Base-by-base conservation (phyloP, 2,888 invertebrate genomes). In the Oscheius sp. region DNA sequence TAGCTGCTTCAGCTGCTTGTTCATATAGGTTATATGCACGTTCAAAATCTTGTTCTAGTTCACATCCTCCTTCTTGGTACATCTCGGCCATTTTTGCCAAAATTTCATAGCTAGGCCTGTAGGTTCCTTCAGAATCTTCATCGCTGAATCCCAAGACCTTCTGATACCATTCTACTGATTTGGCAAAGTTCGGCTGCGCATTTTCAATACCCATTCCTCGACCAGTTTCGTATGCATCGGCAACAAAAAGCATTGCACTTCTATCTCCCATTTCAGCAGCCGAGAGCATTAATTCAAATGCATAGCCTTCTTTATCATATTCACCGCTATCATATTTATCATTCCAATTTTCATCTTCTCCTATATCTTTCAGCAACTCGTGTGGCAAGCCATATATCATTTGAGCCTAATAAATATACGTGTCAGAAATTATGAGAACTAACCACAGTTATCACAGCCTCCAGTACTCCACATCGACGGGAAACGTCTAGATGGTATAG, bases 1-100 rank as follows among this genome's bases (percentile, higher is more conserved):
- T 89, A 1, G 90, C 90, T 17, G 84, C 84, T 68, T 90, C 90
- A n/a, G 89, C 90, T 27, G 90, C 90, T 72, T 88, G 87, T 70
- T 84, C 89, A 83, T 88, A 90, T 76, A 89, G 79, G 68, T 89
- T 89, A 63, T 88, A 89, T 52, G 89, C 88, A 82, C 86, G 86
- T 50, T 85, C 82, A 8, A 88, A 87, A 80, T 89, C 87, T 69
- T 87, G 87, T 48, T 72, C 65, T 39, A 89, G 82, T 1, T 87
- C 87, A 75, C 86, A 84, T 2, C 88, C 89, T 3, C 89, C 89
- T 25, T 83, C 70, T 45, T 80, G 78, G 72, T 88, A 88, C 83
- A 90, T 85, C 65, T 88, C 88, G 0, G 89, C 90, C 82, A 88
- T 87, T 65, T 88, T 87, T 29, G 89, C 88, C 72, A 88, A 77